phyloP scores from a whole-genome alignment of 2,113 vertebrate genomes.

The Hippocampus abdominalis region DNA sequence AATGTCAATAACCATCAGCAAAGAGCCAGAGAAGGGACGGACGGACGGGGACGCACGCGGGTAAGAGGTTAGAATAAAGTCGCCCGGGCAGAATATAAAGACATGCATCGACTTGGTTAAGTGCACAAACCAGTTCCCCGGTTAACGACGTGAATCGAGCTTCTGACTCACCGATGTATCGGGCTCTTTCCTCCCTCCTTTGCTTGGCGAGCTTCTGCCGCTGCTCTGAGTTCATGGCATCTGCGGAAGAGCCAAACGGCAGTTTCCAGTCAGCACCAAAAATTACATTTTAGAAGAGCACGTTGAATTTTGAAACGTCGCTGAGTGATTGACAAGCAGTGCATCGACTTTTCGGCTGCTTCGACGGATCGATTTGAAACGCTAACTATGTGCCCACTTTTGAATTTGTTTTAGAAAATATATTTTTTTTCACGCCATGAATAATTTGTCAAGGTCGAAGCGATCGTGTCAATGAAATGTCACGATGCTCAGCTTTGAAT shows the following conservation, averaged over 20 bases:
- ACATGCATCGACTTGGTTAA: conserved; percentile 12
- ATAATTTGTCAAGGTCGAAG: conserved; percentile 26
- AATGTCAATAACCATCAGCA: conserved; percentile 46
- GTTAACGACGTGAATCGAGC: not conserved
- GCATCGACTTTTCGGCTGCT: too few species aligned
- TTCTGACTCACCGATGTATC: conserved; percentile 83
- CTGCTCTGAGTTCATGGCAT: conserved; percentile 86
- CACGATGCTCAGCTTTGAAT: not conserved
- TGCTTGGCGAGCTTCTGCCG: conserved; percentile 89
- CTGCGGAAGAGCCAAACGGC: conserved; percentile 59
- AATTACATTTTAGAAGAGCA: too few species aligned
- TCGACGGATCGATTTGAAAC: too few species aligned
- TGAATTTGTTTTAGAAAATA: too few species aligned
- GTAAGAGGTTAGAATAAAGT: not conserved
- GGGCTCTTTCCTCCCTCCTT: conserved; percentile 88
- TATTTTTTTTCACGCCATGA: not conserved
- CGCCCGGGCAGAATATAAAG: not conserved
- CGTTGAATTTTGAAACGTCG: too few species aligned
- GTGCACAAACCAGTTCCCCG: not conserved
- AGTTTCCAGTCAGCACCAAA: not conserved
- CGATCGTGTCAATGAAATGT: not conserved
- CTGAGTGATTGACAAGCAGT: too few species aligned
- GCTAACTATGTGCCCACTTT: too few species aligned
- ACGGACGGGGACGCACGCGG: not conserved
- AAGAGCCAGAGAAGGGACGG: conserved; percentile 11